These are phyloP conservation scores for Melanargia galathea DNA, from an alignment of 2,888 invertebrate species.

Conservation along the genomic window DNA sequence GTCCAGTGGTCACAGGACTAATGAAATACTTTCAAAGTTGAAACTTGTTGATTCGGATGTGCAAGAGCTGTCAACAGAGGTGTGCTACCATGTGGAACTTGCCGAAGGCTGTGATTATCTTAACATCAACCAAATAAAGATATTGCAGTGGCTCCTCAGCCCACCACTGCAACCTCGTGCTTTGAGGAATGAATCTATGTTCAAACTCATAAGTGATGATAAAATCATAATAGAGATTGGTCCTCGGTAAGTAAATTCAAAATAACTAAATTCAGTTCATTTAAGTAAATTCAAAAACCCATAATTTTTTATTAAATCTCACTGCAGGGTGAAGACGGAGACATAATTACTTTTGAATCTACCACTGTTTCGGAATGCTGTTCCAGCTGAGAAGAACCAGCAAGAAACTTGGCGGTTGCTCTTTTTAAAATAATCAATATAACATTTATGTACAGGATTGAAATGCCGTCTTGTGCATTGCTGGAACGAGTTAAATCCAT, in stretches of 20 bases:
- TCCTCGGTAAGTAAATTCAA: slow-evolving; percentile 88
- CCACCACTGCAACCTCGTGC: slow-evolving; percentile 85
- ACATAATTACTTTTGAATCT: no score
- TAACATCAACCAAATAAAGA: slow-evolving; percentile 82
- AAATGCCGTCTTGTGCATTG: no score
- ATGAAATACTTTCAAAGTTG: slow-evolving; percentile 81
- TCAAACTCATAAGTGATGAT: slow-evolving; percentile 64
- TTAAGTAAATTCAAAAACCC: not conserved
- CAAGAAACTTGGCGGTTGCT: no score
- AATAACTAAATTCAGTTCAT: no score
- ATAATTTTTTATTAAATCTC: no score
- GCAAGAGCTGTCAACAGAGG: slow-evolving; percentile 85
- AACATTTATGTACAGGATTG: no score
- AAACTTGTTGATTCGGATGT: slow-evolving; percentile 74
- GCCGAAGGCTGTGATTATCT: slow-evolving; percentile 74
- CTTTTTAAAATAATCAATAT: no score
- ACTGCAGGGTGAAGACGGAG: not conserved
- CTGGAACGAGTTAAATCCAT: no score
- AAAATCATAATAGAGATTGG: slow-evolving; percentile 91
- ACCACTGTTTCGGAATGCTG: no score
- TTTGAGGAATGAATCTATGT: slow-evolving; percentile 78
- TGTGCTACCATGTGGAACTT: slow-evolving; percentile 91
- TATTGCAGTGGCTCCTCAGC: slow-evolving; percentile 90
- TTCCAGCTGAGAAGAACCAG: no score
- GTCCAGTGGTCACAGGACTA: slow-evolving; percentile 82